A percentile compares a stretch with the other conserved stretches of the same genome.
Evolutionary conservation across 2,888 invertebrate species (phyloP).

Genomic region (Endomychus coccineus): DNA sequence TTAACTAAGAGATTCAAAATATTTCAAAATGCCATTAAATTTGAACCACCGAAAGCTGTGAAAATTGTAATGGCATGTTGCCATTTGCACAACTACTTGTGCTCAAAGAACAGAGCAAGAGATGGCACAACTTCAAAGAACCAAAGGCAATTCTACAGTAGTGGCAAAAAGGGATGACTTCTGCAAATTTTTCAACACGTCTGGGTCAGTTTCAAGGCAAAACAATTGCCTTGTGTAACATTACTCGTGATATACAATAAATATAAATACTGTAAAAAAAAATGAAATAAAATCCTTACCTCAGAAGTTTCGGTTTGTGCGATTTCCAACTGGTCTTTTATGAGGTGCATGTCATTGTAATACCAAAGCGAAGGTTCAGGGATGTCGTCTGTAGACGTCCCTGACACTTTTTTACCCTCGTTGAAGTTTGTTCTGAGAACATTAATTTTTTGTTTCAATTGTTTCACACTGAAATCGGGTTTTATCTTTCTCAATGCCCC

Average conservation of each 20-base stretch:
- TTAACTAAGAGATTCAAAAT: conserved; percentile 9
- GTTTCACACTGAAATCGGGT: conserved; percentile 3
- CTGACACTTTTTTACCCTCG: conserved; percentile 1
- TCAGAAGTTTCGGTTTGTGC: conserved; percentile 3
- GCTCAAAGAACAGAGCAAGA: conserved; percentile 6
- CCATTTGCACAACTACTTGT: conserved; percentile 17
- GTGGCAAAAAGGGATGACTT: conserved; percentile 4
- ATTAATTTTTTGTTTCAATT: conserved; percentile 7
- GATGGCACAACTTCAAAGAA: conserved; percentile 5
- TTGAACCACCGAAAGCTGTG: conserved; percentile 4
- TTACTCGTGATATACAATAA: conserved; percentile 5
- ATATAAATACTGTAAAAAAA: conserved; percentile 3
- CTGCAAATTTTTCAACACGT: conserved; percentile 4
- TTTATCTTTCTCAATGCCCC: not conserved
- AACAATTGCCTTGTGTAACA: conserved; percentile 4
- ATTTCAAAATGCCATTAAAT: conserved; percentile 11
- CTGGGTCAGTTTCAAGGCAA: conserved; percentile 4
- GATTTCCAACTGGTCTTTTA: conserved; percentile 1
- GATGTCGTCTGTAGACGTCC: conserved; percentile 2
- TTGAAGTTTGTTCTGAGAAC: conserved; percentile 7
- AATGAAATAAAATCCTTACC: conserved; percentile 3
- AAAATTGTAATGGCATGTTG: conserved; percentile 16
- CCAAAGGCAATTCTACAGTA: conserved; percentile 4
- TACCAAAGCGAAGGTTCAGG: conserved; percentile 5
- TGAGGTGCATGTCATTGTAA: conserved; percentile 3